Conservation (phyloP, 2,797 vertebrate species). For the Anguilla anguilla region DNA sequence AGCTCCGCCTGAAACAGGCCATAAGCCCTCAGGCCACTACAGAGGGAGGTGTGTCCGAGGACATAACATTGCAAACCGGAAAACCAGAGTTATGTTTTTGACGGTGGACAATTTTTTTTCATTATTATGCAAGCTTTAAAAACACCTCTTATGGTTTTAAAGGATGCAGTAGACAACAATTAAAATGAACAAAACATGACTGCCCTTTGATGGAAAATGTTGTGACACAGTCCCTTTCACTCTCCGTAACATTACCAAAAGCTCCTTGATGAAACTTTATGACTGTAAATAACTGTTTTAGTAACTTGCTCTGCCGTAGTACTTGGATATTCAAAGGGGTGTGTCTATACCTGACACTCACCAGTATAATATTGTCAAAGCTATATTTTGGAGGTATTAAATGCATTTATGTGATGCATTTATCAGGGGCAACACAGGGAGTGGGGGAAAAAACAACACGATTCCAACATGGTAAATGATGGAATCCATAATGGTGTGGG, state of each 20-base stretch:
- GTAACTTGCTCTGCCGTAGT: neutral
- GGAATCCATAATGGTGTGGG: neutral
- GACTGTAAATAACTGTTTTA: neutral
- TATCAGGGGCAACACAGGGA: neutral
- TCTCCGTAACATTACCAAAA: neutral
- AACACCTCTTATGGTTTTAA: neutral
- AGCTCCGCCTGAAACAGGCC: neutral
- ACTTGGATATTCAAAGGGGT: neutral
- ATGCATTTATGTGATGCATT: neutral
- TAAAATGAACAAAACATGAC: neutral
- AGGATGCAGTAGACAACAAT: neutral
- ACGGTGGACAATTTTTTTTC: neutral
- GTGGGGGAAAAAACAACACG: neutral
- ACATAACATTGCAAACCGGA: neutral
- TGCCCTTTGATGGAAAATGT: neutral
- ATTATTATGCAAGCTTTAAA: neutral
- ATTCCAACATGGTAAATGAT: neutral
- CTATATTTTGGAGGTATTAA: neutral
- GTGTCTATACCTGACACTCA: neutral
- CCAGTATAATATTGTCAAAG: neutral
- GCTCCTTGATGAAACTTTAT: neutral
- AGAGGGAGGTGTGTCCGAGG: neutral
- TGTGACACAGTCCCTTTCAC: neutral
- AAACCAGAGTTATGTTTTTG: neutral
- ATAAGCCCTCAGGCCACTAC: neutral